Evolutionary conservation across 2,113 vertebrate species (phyloP).

Genomic region (Dasyurus viverrinus): DNA sequence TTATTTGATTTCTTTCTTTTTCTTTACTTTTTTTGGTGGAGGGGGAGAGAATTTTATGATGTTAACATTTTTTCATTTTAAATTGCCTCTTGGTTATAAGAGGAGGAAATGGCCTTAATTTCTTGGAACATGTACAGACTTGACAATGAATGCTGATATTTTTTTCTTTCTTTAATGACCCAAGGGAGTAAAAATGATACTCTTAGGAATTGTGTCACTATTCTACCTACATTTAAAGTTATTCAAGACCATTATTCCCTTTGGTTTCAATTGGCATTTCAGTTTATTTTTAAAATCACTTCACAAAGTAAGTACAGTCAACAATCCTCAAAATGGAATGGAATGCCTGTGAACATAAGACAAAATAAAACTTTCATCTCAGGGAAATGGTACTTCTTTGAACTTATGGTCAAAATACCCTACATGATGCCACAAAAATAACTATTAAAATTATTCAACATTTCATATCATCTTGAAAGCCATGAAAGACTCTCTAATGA

Average conservation of each 20-base stretch:
- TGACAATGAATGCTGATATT: slow-evolving; percentile 23
- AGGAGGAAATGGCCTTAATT: slow-evolving; percentile 51
- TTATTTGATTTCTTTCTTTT: slow-evolving; percentile 69
- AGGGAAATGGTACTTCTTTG: not conserved
- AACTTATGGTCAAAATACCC: not conserved
- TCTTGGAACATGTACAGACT: slow-evolving; percentile 35
- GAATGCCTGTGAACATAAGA: slow-evolving; percentile 33
- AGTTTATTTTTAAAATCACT: slow-evolving; percentile 27
- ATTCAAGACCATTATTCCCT: slow-evolving; percentile 37
- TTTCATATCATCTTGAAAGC: not conserved
- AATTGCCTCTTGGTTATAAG: slow-evolving; percentile 58
- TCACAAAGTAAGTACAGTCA: slow-evolving; percentile 38
- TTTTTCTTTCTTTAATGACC: slow-evolving; percentile 42
- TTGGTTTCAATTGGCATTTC: not conserved
- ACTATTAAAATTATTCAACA: not conserved
- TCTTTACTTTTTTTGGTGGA: slow-evolving; percentile 36
- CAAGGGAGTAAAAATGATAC: slow-evolving; percentile 35
- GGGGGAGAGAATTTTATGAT: slow-evolving; percentile 48
- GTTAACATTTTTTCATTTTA: slow-evolving; percentile 60
- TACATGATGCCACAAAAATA: not conserved
- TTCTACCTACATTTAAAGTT: slow-evolving; percentile 26
- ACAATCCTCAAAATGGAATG: slow-evolving; percentile 7
- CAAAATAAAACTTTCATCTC: slow-evolving; percentile 14
- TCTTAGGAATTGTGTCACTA: slow-evolving; percentile 3
- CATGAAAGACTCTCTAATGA: not conserved